A percentile compares a stretch with the other conserved stretches of the same genome.
phyloP scores from a whole-genome alignment of 2,113 vertebrate species.

The Cephalopterus ornatus region DNA sequence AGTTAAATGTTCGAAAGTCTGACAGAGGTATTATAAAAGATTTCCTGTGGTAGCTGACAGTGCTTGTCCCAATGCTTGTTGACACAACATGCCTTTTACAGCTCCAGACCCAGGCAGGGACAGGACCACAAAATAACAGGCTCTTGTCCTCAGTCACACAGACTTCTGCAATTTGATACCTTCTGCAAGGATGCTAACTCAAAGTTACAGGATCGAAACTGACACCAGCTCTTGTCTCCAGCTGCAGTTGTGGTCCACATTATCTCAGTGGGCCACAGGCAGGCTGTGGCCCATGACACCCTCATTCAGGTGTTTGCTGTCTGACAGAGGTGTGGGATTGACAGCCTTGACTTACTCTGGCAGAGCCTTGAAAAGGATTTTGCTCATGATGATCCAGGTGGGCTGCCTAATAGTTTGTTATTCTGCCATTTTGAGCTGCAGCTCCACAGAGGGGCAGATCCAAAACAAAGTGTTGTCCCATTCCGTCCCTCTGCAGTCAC shows the following conservation, averaged over 20 bases:
- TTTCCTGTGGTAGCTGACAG: not conserved
- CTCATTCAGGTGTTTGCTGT: not conserved
- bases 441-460: too few species aligned
- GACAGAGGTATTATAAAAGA: not conserved
- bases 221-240: not conserved
- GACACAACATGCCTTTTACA: not conserved
- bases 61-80: not conserved
- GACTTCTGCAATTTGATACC: not conserved
- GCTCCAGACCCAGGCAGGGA: not conserved
- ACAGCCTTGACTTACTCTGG: not conserved
- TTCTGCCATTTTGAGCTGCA: not conserved
- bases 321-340: not conserved
- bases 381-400: accelerated
- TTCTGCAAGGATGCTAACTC: not conserved
- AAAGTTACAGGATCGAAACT: not conserved
- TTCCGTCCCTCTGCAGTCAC: not conserved
- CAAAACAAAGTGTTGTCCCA: not conserved
- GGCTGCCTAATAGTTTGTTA: not conserved
- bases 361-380: not conserved
- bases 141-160: not conserved
- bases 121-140: not conserved
- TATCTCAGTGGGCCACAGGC: not conserved
- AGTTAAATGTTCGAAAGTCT: not conserved
- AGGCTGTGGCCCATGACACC: not conserved
- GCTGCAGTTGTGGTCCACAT: not conserved